Evolutionary conservation across 35 echinoderm and acorn worm species (phyloP).

Genomic region (Eucidaris tribuloides): DNA sequence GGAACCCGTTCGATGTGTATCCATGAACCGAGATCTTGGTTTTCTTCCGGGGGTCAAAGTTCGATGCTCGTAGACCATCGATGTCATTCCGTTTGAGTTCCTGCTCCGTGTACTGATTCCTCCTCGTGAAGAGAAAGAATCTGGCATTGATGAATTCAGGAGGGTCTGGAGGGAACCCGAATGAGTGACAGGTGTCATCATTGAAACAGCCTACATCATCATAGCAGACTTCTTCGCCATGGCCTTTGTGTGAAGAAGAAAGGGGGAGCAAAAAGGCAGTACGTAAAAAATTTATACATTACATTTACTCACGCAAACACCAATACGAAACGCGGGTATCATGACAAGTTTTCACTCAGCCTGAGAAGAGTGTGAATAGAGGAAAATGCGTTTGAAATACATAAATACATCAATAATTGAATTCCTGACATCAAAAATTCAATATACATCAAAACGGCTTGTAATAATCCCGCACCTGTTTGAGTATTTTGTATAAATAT

Average conservation of each 20-base stretch:
- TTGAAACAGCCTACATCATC: slow-evolving; percentile 71
- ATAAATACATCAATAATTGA: no score
- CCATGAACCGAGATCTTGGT: slow-evolving; percentile 63
- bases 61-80: slow-evolving; percentile 12
- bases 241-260: neutral
- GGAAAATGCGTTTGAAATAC: no score
- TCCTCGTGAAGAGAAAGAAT: slow-evolving; percentile 59
- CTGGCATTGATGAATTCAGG: slow-evolving; percentile 41
- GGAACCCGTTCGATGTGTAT: slow-evolving; percentile 36
- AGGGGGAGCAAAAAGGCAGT: neutral
- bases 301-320: no score
- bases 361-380: no score
- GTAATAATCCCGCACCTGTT: no score
- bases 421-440: no score
- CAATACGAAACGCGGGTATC: no score
- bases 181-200: slow-evolving; percentile 39
- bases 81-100: slow-evolving; percentile 23
- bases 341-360: no score
- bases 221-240: slow-evolving; percentile 25
- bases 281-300: no score
- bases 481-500: no score
- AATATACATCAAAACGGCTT: no score
- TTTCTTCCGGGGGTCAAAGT: slow-evolving; percentile 31
- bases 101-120: slow-evolving; percentile 4
- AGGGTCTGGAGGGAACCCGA: slow-evolving; percentile 51